Base-by-base conservation (phyloP, 2,113 vertebrate genomes). In the Anguilla rostrata region DNA sequence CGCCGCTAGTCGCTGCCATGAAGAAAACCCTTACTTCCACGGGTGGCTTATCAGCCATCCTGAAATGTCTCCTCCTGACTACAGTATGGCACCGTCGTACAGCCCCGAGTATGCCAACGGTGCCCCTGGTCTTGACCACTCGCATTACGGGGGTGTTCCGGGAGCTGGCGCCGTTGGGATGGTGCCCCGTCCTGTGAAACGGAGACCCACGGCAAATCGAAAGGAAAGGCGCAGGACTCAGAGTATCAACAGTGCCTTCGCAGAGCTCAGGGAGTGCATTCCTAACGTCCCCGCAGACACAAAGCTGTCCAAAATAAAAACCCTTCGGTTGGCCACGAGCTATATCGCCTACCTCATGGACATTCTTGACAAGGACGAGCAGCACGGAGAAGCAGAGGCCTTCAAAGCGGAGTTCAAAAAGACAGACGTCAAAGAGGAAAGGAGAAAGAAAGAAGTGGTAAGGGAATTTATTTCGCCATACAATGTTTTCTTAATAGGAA, bases 271-370 rank as follows among this genome's bases (percentile, higher is more conserved):
- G 85, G 98, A 99, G 91, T 99, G 98, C 90, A 99, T 99, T 91
- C 98, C 98, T 84, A 99, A 99, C 90, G 98, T 99, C 57, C 98
- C 98, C 0, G 98, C 98, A 0, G 98, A 99, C 94, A 99, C 98
- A 84, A 99, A 99, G 81, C 96, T 99, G 88, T 99, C 98, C 93
- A 99, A 99, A 92, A 99, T 99, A 89, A 99, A 99, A 91, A 99
- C 98, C 0, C 94, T 99, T 75, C 96, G 98, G 87, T 92, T 99
- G 94, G 98, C 98, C 91, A 99, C 98, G 93, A 99, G 98, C 95
- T 99, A 99, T 93, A 99, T 99, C 95, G 98, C 98, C 94, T 99
- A 99, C 96, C 97, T 99, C 96, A 99, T 99, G 98, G 98, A 99
- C 95, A 97, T 99, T 92, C 96, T 99, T 94, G 98, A 97, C 94